phyloP scores from a whole-genome alignment of 2,113 vertebrate genomes.

The Mesitornis unicolor region DNA sequence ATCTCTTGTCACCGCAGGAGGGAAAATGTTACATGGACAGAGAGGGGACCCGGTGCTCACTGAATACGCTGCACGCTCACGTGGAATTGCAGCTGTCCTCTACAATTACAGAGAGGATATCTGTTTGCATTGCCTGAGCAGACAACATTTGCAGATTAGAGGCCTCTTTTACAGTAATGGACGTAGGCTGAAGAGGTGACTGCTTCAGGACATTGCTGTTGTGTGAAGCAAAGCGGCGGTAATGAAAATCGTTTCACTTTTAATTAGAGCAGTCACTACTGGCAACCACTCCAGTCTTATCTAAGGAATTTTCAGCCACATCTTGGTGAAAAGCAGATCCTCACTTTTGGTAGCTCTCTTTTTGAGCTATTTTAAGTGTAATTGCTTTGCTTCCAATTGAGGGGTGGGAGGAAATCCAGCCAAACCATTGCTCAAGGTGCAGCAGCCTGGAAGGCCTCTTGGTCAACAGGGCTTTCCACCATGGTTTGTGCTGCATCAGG shows the following conservation, averaged over 20 bases:
- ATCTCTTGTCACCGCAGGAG: not conserved
- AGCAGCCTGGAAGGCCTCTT: not conserved
- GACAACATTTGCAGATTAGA: not conserved
- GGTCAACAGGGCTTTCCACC: not conserved
- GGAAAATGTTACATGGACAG: not conserved
- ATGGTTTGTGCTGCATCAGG: not conserved
- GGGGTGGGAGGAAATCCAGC: not conserved
- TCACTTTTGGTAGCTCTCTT: not conserved
- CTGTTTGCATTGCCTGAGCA: not conserved
- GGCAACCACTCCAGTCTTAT: slow-evolving; percentile 20
- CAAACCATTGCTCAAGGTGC: not conserved
- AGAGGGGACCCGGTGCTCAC: not conserved
- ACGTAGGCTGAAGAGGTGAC: not conserved
- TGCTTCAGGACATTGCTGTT: not conserved
- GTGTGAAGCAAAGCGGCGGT: not conserved
- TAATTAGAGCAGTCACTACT: slow-evolving; percentile 39
- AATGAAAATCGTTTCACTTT: slow-evolving; percentile 29
- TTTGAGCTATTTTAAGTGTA: not conserved
- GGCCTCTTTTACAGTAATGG: not conserved
- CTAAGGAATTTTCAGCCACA: slow-evolving; percentile 8
- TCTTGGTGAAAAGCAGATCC: slow-evolving; percentile 17
- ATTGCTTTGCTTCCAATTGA: not conserved
- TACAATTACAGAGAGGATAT: not conserved
- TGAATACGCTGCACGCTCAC: rapidly evolving
- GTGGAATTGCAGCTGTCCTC: not conserved